Evolutionary conservation across 2,888 invertebrate species (phyloP), one percentile per base, ranked within the genome.

Genomic region (Tinea pellionella): DNA sequence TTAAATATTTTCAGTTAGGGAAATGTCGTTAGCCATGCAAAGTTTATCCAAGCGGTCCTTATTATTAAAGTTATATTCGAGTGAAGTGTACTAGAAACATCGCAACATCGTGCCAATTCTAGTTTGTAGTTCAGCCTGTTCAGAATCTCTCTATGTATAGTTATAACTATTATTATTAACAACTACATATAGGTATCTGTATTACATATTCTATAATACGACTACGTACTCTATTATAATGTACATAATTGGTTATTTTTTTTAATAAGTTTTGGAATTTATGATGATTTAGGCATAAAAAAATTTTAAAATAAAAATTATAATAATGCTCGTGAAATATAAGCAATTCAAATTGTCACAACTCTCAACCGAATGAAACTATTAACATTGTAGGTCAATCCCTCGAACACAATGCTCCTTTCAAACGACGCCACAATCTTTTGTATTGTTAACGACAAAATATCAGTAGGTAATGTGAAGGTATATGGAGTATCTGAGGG

Each of bases 401-500:
- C 9, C 8, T 8, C 2, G 2, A 41, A 13, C 9, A 41, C 41
- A 41, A 41, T 2, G 41, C 2, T 6, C 13, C 12, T 51, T 13
- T 4, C 15, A 2, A 51, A 7, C 3, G 2, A 91, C 89, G 0
- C 92, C 92, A 66, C 93, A 93, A 64, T 91, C 59, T 9, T 60
- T 59, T 12, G 64, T 30, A 19, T 55, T 41, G 37, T 62, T 60
- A 15, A 55, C 37, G 62, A 88, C 85, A 73, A 90, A 93, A 69
- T 92, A 91, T 0, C 93, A 93, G 65, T 89, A 93, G n/a, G n/a
- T n/a, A n/a, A n/a, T n/a, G n/a, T n/a, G n/a, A n/a, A n/a, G n/a
- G n/a, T n/a, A n/a, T n/a, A n/a, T n/a, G n/a, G n/a, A n/a, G n/a
- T 68, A 91, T 92, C 70, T 92, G 92, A 0, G 93, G 92, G 64